Conservation (phyloP, 2,888 invertebrate species). For the Drosophila phalerata region DNA sequence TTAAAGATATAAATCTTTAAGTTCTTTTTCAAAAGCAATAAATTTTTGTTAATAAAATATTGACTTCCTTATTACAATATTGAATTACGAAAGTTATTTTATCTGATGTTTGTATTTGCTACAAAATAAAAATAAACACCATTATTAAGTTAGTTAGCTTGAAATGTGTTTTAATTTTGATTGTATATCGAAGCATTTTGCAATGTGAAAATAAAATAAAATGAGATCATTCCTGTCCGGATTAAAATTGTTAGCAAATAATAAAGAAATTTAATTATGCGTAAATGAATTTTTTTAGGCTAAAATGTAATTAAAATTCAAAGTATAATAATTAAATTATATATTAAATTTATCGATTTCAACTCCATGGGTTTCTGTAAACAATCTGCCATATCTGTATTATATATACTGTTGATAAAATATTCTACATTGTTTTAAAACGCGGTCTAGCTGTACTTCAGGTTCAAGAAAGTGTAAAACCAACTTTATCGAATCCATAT, state of each 20-base stretch:
- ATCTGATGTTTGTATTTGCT: not conserved
- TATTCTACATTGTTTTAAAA: not conserved
- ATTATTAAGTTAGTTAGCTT: not conserved
- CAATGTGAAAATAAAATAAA: not conserved
- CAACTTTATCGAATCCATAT: slow-evolving; percentile 6
- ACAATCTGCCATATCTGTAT: not conserved
- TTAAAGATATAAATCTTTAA: slow-evolving; percentile 19
- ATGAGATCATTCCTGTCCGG: too few species aligned
- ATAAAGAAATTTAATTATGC: too few species aligned
- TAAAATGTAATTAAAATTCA: too few species aligned
- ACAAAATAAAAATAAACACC: not conserved
- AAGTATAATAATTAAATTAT: too few species aligned
- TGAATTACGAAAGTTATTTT: not conserved
- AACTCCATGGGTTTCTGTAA: too few species aligned
- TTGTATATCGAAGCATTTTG: not conserved
- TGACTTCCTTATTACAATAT: slow-evolving; percentile 1
- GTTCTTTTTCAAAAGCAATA: slow-evolving; percentile 6
- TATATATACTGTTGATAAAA: not conserved
- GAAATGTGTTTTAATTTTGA: slow-evolving; percentile 1
- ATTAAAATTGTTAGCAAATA: too few species aligned
- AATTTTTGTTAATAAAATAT: slow-evolving; percentile 8
- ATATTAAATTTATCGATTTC: not conserved
- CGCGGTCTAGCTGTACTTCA: not conserved
- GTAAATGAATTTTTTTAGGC: too few species aligned
- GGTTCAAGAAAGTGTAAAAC: not conserved